These are phyloP conservation scores for Trogon surrucura DNA, from an alignment of 2,113 vertebrate species.

Conservation along the genomic window DNA sequence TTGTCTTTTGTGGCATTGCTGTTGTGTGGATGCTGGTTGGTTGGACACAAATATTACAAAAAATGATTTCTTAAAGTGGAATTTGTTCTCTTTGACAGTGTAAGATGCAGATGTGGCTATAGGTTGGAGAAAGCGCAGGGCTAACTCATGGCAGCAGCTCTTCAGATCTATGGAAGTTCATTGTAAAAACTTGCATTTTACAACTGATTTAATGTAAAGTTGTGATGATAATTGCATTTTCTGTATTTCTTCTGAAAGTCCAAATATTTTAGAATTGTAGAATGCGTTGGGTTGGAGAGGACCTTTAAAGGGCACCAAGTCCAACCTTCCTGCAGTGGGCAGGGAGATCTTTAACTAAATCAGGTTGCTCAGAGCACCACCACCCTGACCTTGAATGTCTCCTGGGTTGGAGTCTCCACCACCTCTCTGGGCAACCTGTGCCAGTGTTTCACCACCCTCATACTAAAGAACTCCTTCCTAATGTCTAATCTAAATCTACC, in stretches of 20 bases:
- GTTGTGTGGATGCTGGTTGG: rapidly evolving
- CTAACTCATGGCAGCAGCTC: background rate
- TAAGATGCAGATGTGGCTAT: background rate
- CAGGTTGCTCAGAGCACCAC: no score
- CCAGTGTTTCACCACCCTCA: no score
- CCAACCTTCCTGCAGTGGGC: no score
- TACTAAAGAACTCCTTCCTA: no score
- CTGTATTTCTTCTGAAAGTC: background rate
- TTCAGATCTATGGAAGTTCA: background rate
- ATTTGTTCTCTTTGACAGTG: background rate
- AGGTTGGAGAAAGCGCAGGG: background rate
- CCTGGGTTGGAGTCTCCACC: no score
- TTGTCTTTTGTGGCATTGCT: background rate
- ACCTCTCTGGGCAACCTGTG: no score
- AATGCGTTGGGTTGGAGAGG: no score
- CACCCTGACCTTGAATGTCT: no score
- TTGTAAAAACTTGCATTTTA: background rate
- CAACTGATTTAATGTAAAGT: background rate
- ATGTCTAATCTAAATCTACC: no score
- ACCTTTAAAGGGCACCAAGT: no score
- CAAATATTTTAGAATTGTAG: background rate
- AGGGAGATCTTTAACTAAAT: no score
- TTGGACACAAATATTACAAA: background rate
- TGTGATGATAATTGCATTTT: background rate
- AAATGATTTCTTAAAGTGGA: background rate